phyloP scores from a whole-genome alignment of 1,140 invertebrate species.

The Leptinotarsa lineolata region DNA sequence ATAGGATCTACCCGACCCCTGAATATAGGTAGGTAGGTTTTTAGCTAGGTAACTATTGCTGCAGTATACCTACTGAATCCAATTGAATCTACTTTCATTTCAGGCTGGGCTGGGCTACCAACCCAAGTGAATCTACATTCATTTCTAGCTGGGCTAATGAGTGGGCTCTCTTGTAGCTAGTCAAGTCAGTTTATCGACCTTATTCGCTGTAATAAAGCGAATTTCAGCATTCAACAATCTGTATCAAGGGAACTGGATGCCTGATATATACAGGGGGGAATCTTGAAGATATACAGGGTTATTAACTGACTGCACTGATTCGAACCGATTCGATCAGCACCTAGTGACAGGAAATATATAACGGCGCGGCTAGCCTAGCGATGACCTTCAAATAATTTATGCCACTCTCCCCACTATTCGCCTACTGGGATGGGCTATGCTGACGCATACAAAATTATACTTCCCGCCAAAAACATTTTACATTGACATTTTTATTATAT shows the following conservation, averaged over 20 bases:
- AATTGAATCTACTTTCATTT: too few species aligned
- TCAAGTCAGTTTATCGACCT: too few species aligned
- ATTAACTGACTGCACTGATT: background rate
- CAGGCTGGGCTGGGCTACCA: too few species aligned
- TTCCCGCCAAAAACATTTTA: background rate
- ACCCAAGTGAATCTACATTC: too few species aligned
- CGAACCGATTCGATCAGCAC: background rate
- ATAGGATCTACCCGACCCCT: too few species aligned
- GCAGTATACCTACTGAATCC: too few species aligned
- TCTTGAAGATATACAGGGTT: background rate
- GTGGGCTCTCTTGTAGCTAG: too few species aligned
- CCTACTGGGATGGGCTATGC: background rate
- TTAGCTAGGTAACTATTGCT: too few species aligned
- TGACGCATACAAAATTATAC: conserved; percentile 11
- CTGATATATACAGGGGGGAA: background rate
- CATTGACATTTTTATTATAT: background rate
- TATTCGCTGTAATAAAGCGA: too few species aligned
- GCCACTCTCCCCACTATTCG: background rate
- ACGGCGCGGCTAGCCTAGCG: background rate
- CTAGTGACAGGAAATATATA: background rate
- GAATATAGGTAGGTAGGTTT: too few species aligned
- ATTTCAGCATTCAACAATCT: too few species aligned
- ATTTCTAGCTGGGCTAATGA: too few species aligned
- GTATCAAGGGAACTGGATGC: background rate
- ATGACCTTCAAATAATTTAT: conserved; percentile 9